Percentiles rank a stretch among this genome's conserved stretches.
Conservation (phyloP, 2,888 invertebrate species). For the Thalpophila matura region DNA sequence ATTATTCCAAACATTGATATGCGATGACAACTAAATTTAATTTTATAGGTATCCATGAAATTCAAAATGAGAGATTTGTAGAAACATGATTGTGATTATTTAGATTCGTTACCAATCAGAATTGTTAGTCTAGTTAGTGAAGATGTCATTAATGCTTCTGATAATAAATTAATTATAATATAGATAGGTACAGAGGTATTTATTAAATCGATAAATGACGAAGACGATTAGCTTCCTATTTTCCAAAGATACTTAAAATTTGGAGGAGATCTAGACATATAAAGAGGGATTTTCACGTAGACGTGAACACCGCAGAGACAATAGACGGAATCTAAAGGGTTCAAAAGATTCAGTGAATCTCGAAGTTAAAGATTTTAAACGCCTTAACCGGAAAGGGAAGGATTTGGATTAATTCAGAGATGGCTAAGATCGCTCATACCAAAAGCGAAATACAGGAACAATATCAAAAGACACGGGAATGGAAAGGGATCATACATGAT, state of each 20-base stretch:
- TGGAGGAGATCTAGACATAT: not conserved
- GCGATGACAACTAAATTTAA: no score
- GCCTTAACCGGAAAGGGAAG: not conserved
- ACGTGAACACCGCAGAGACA: not conserved
- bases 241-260: not conserved
- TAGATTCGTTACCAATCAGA: not conserved
- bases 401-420: constrained; percentile 1
- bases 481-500: constrained; percentile 63
- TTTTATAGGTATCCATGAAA: no score
- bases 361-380: constrained; percentile 1
- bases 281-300: not conserved
- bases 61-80: constrained; percentile 16
- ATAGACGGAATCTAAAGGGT: not conserved
- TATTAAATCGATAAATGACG: constrained; percentile 63
- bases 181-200: constrained; percentile 9
- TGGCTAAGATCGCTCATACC: constrained; percentile 24
- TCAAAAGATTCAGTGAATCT: constrained; percentile 6
- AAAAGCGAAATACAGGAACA: constrained; percentile 38
- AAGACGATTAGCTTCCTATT: constrained; percentile 53
- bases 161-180: not conserved
- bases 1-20: no score
- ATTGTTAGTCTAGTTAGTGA: not conserved
- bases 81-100: constrained; percentile 8
- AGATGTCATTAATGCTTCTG: not conserved
- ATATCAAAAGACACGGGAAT: constrained; percentile 56